Evolutionary conservation across 2,113 vertebrate genomes (phyloP).

Genomic region (Pantherophis guttatus): DNA sequence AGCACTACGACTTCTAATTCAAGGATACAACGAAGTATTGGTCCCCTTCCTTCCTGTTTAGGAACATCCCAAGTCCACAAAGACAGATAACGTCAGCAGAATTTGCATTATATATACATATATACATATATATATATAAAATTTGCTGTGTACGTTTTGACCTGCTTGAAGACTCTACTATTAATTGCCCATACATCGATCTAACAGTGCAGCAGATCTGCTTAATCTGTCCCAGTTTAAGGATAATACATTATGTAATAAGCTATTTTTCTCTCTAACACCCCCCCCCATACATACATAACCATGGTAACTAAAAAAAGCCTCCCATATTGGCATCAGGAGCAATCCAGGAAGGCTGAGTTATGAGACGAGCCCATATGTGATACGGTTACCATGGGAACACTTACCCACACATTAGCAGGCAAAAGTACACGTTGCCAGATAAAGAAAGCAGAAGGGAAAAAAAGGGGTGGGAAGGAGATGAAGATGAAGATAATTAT

Average conservation of each 20-base stretch:
- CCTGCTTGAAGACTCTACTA: not conserved
- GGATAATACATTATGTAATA: slow-evolving; percentile 35
- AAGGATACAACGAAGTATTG: slow-evolving; percentile 53
- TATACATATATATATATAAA: too few relatives aligned
- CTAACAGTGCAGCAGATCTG: not conserved
- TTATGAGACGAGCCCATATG: slow-evolving; percentile 69
- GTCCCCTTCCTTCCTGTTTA: not conserved
- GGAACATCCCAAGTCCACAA: not conserved
- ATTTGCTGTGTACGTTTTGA: not conserved
- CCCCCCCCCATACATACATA: slow-evolving; percentile 32
- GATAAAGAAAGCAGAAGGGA: slow-evolving; percentile 65
- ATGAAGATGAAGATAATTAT: slow-evolving; percentile 50
- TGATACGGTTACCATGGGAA: slow-evolving; percentile 73
- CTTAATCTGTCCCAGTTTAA: slow-evolving; percentile 56
- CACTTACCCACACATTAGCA: slow-evolving; percentile 71
- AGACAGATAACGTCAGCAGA: not conserved
- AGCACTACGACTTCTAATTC: slow-evolving; percentile 36
- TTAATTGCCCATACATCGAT: not conserved
- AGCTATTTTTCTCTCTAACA: slow-evolving; percentile 34
- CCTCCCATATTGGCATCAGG: slow-evolving; percentile 69
- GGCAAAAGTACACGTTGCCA: slow-evolving; percentile 68
- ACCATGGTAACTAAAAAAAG: slow-evolving; percentile 69
- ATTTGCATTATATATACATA: not conserved
- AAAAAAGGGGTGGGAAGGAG: slow-evolving; percentile 12
- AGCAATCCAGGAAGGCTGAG: slow-evolving; percentile 72